phyloP scores from a whole-genome alignment of 1,140 invertebrate species.

The Tetramorium parvispinum region DNA sequence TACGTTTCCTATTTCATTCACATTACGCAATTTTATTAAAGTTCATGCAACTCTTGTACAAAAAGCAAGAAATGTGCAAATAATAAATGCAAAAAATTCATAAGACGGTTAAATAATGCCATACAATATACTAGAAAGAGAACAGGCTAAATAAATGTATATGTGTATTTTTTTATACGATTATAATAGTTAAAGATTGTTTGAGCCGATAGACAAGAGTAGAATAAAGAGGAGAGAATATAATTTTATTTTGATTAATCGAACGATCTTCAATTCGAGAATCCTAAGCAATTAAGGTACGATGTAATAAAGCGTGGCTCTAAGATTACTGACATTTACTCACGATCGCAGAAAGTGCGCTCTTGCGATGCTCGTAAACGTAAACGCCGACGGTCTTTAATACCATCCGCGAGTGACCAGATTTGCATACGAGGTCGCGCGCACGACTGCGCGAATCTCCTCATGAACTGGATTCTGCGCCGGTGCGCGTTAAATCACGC shows the following conservation, averaged over 20 bases:
- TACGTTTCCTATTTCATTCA: not conserved
- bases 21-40: not conserved
- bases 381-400: not conserved
- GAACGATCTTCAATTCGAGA: not conserved
- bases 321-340: not conserved
- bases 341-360: not conserved
- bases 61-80: not conserved
- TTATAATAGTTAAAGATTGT: not conserved
- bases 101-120: not conserved
- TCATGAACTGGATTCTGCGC: not conserved
- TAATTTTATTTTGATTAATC: not conserved
- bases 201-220: not conserved
- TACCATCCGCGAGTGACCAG: not conserved
- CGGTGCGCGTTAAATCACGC: slow-evolving; percentile 23
- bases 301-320: not conserved
- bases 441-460: not conserved
- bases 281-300: not conserved
- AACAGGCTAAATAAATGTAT: not conserved
- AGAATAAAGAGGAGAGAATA: not conserved
- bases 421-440: slow-evolving; percentile 19
- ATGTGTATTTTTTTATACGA: not conserved
- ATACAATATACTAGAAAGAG: not conserved
- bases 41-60: not conserved
- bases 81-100: not conserved
- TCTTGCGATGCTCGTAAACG: slow-evolving; percentile 32